A percentile compares a stretch with the other conserved stretches of the same genome.
phyloP scores from a whole-genome alignment of 2,797 vertebrate species.

The Ciconia nigra region DNA sequence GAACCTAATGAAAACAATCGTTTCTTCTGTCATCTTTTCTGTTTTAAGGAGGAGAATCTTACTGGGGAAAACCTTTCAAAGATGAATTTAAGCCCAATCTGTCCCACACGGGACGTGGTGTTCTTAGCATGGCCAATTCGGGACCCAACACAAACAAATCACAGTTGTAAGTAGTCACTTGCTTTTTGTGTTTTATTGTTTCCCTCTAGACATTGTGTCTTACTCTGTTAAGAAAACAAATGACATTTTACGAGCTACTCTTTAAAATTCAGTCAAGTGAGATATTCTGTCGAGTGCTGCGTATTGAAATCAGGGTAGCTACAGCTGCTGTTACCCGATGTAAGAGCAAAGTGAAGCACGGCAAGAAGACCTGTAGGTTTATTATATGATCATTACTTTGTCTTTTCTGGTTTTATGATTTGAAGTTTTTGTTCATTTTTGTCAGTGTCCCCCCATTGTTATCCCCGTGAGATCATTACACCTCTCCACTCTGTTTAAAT shows the following conservation, averaged over 20 bases:
- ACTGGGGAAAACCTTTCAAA: conserved; percentile 92
- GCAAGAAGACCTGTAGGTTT: neutral
- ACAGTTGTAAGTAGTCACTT: conserved; percentile 89
- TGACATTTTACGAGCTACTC: neutral
- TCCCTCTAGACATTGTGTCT: neutral
- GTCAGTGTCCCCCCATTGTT: neutral
- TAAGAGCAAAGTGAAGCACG: neutral
- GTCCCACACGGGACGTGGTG: conserved; percentile 90
- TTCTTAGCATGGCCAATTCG: conserved; percentile 98
- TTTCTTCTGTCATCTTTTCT: neutral
- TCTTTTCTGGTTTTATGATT: neutral
- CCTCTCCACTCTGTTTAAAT: neutral
- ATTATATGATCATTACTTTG: neutral
- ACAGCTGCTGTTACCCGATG: neutral
- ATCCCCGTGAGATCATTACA: neutral
- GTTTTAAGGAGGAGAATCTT: conserved; percentile 88
- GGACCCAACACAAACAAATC: conserved; percentile 97
- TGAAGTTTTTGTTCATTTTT: neutral
- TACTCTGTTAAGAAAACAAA: conserved; percentile 20
- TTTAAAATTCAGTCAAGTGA: conserved; percentile 6
- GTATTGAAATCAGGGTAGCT: neutral
- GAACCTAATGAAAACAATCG: neutral
- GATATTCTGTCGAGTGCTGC: neutral
- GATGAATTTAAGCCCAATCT: conserved; percentile 96
- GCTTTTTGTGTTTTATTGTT: neutral